A percentile compares a stretch with the other conserved stretches of the same genome.
Evolutionary conservation across 2,797 vertebrate genomes (phyloP).

Genomic region (Parauchenoglanis punctatus): DNA sequence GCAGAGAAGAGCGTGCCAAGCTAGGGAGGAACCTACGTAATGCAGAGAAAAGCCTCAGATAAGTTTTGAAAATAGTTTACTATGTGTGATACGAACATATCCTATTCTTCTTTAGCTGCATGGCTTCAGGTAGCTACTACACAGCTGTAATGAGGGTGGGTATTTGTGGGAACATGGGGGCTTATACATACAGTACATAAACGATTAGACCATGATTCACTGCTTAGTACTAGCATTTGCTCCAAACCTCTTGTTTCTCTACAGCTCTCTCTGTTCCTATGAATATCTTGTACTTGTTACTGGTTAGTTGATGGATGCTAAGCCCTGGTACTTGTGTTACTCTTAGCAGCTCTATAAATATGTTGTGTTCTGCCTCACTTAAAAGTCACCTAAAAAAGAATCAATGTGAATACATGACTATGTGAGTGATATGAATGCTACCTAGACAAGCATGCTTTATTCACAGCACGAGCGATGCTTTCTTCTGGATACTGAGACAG

Average conservation of each 20-base stretch:
- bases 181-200: background rate
- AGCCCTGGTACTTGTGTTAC: background rate
- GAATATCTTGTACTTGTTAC: background rate
- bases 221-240: background rate
- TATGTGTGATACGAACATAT: background rate
- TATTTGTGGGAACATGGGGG: background rate
- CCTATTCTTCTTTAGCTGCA: background rate
- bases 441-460: conserved; percentile 97
- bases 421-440: conserved; percentile 60
- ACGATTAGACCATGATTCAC: background rate
- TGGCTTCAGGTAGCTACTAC: background rate
- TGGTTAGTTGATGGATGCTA: background rate
- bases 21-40: conserved; percentile 89
- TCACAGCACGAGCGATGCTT: conserved; percentile 84
- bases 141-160: background rate
- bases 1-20: conserved; percentile 85
- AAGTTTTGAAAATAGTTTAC: background rate
- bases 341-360: background rate
- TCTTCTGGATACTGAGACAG: conserved; percentile 88
- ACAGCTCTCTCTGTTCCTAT: background rate
- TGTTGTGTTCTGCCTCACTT: background rate
- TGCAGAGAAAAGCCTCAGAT: background rate
- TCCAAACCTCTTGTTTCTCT: background rate
- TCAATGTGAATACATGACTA: background rate
- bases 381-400: background rate